These are phyloP conservation scores for Scolopax rusticola DNA, from an alignment of 2,797 vertebrate genomes.

Conservation along the genomic window DNA sequence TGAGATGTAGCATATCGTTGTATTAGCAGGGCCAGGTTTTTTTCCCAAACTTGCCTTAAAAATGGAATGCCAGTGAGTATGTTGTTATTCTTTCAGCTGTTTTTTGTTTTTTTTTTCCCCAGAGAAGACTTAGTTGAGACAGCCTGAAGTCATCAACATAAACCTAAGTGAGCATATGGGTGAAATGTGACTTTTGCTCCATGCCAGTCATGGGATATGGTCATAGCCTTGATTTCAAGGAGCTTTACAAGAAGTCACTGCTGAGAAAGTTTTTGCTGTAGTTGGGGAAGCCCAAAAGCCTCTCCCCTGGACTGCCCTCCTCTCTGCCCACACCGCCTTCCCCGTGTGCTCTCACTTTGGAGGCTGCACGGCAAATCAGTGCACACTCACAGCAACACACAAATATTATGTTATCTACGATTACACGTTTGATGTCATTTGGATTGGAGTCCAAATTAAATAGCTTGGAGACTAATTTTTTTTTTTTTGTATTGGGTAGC, in stretches of 20 bases:
- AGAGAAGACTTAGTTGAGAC: neutral
- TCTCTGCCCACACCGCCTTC: neutral
- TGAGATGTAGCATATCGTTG: constrained; percentile 9
- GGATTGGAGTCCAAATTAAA: neutral
- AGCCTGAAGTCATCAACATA: constrained; percentile 29
- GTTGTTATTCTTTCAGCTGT: neutral
- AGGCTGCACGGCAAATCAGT: neutral
- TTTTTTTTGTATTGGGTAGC: neutral
- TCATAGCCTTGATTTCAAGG: constrained; percentile 29
- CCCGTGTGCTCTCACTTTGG: neutral
- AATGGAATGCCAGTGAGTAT: neutral
- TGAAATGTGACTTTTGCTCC: constrained; percentile 21
- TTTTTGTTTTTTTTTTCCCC: neutral
- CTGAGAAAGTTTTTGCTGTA: neutral
- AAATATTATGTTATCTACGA: neutral
- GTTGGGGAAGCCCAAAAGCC: neutral
- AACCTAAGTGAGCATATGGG: neutral
- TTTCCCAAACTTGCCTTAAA: neutral
- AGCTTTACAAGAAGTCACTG: neutral
- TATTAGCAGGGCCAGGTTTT: neutral
- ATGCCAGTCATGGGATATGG: neutral
- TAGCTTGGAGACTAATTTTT: neutral
- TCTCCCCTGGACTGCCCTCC: neutral
- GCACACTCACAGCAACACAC: neutral
- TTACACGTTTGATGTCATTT: neutral